Evolutionary conservation across 2,888 invertebrate species (phyloP), one percentile per base, ranked within the genome.

Genomic region (Synergus umbraculus): DNA sequence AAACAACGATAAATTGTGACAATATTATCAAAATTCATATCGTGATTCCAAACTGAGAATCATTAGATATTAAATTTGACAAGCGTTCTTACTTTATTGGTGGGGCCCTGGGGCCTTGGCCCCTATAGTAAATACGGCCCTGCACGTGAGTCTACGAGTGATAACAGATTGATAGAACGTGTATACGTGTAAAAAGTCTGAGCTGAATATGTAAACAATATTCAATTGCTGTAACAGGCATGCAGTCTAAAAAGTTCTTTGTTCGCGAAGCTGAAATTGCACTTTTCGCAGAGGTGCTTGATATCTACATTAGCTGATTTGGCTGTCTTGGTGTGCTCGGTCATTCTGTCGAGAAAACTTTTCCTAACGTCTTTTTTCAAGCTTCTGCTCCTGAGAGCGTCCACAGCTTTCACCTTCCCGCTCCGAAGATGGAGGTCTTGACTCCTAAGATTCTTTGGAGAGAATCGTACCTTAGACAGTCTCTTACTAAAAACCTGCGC

Each of bases 221-320:
- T 22, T 54, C 44, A 78, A 54, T 78, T 43, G 41, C 58, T 60
- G 12, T 78, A 78, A 58, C 78, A 78, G n/a, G 67, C 60, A 29
- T 78, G 73, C 60, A 78, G 63, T 78, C 67, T 22, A 44, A 44
- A 73, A 0, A 78, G 78, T 78, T 69, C 89, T 64, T 83, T 87
- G 73, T 86, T 89, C n/a, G 78, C 76, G 63, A 89, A 89, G 43
- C 84, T 86, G 41, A 79, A 67, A 58, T 85, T 85, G 76, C 90
- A 90, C 46, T 82, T 85, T 1, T 88, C 87, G 77, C 90, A 90
- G 29, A 84, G 86, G n/a, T 84, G 86, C 66, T 88, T 89, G 2
- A 88, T 83, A 29, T 83, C 84, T 15, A 78, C 78, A 64, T 85
- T 82, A 9, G 76, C 12, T 10, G 81, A 18, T 22, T 86, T 86